A percentile compares a stretch with the other conserved stretches of the same genome.
Conservation (phyloP, 2,888 invertebrate genomes). For the Xestia ashworthii region DNA sequence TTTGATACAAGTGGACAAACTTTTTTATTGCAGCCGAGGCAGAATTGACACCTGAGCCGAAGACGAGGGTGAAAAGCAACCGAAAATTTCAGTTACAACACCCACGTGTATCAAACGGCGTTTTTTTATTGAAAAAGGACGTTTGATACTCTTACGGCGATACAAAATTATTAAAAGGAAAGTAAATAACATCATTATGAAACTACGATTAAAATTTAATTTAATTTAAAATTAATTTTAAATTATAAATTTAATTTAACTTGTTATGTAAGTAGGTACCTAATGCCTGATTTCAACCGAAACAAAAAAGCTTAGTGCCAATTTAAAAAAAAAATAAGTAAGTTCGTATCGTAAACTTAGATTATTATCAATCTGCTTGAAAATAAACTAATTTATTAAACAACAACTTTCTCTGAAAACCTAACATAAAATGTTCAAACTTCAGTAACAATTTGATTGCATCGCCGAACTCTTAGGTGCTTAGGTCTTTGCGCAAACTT, state of each 20-base stretch:
- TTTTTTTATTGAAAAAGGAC: no score
- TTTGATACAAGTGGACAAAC: neutral
- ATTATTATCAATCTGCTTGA: neutral
- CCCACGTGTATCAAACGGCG: no score
- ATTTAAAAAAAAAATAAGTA: neutral
- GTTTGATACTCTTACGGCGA: no score
- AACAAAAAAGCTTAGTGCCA: neutral
- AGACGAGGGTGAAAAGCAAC: no score
- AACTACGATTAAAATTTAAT: no score
- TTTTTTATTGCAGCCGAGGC: neutral
- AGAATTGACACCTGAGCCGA: no score
- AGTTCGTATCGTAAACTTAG: neutral
- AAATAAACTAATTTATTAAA: constrained; percentile 13
- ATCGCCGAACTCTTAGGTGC: constrained; percentile 14
- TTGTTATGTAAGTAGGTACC: no score
- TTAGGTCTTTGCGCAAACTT: constrained; percentile 17
- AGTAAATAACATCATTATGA: no score
- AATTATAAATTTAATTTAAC: no score
- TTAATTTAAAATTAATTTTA: no score
- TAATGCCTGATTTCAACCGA: neutral
- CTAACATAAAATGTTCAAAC: constrained; percentile 18
- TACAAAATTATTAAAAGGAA: no score
- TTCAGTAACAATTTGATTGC: constrained; percentile 5
- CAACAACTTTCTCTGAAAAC: constrained; percentile 6
- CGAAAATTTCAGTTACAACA: no score